Evolutionary conservation across 2,113 vertebrate species (phyloP), one percentile per base, ranked within the genome.

Genomic region (Dendrocopos noguchii): DNA sequence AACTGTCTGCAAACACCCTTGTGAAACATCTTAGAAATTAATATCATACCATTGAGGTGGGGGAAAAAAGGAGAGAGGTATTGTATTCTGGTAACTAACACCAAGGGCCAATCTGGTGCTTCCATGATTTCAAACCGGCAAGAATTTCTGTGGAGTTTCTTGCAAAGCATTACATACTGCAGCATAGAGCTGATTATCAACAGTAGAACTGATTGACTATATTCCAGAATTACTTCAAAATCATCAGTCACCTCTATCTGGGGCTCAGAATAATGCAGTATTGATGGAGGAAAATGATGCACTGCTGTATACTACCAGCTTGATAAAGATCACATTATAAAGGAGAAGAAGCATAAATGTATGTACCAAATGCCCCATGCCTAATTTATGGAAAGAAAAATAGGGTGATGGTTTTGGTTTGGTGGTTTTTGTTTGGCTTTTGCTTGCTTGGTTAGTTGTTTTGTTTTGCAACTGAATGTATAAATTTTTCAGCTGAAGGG

Each of bases 1-100:
- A 73, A 68, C 5, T 11, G 21, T 42, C 22, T 0, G 2, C 19
- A 31, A 0, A 0, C 22, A 9, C 12, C 12, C 10, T 18, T 59
- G 19, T 44, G 61, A 63, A 85, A 33, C 14, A n/a, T 31, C 39
- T 63, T 78, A 27, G 39, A 76, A 72, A 56, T n/a, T 1, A 79
- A 64, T 18, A 27, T 10, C 7, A 13, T 29, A 33, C 22, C 47
- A 36, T 14, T 34, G 59, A 70, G 6, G 22, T 53, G 36, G 4
- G 8, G 6, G 1, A 4, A 47, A 61, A n/a, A 72, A 10, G 6
- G 15, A 44, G 14, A 27, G 13, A 47, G 50, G 6, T 17, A 14
- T 50, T 39, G 9, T 7, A 29, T 80, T 77, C 76, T 39, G 33
- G 11, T 28, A 25, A 42, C 18, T 18, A 42, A 42, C 20, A 63